Conservation (phyloP, 2,797 vertebrate species). For the Epinephelus malabaricus region DNA sequence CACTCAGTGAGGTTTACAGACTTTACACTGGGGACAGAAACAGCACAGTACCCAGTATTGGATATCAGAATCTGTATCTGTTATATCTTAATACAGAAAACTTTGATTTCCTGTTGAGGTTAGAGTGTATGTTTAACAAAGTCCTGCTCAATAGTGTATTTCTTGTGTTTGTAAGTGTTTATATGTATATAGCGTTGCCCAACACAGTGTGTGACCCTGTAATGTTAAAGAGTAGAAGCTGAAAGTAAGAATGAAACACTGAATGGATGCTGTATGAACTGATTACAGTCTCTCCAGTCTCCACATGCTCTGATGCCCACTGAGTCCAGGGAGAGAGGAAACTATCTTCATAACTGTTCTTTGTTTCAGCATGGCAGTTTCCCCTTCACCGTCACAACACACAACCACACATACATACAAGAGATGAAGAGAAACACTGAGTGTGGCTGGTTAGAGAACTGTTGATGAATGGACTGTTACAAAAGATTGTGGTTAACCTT, state of each 20-base stretch:
- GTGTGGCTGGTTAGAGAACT: slow-evolving; percentile 53
- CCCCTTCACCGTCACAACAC: neutral
- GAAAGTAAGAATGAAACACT: neutral
- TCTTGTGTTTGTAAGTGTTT: neutral
- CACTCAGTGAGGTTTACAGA: too few species aligned
- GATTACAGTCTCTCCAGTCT: neutral
- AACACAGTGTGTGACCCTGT: neutral
- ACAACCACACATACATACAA: neutral
- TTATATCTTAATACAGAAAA: neutral
- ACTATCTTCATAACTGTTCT: slow-evolving; percentile 12
- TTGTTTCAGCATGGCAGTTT: slow-evolving; percentile 12
- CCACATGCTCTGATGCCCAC: slow-evolving; percentile 7
- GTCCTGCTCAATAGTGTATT: neutral
- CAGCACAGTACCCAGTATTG: too few species aligned
- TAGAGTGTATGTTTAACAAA: neutral
- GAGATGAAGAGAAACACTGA: neutral
- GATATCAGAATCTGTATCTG: neutral
- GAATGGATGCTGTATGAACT: neutral
- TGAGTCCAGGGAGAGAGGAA: slow-evolving; percentile 3
- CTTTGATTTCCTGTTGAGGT: neutral
- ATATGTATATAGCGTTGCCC: neutral
- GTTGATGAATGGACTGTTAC: slow-evolving; percentile 60
- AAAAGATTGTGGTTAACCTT: slow-evolving; percentile 65
- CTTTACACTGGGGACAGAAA: too few species aligned
- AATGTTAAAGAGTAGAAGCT: neutral